These are phyloP conservation scores for Epizoanthus stellaris DNA, from an alignment of 92 coral and sea anemone genomes.

Conservation along the genomic window DNA sequence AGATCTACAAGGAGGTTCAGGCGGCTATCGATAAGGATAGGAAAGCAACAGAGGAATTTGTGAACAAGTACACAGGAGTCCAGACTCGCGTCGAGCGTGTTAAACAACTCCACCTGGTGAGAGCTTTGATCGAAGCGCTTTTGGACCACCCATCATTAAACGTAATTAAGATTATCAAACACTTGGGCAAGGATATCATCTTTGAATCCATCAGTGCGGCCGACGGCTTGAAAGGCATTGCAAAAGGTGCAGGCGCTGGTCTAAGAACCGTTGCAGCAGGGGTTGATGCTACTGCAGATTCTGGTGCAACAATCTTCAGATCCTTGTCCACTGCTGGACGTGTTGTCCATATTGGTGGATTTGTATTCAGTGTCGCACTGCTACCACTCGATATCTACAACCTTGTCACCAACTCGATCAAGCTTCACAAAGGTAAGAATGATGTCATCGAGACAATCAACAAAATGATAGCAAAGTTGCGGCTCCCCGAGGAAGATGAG, in stretches of 20 bases:
- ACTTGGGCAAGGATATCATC: neutral
- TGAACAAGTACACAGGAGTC: neutral
- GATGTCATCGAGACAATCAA: slow-evolving; percentile 23
- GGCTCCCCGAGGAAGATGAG: slow-evolving; percentile 2
- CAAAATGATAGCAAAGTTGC: neutral
- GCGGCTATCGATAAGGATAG: slow-evolving; percentile 47
- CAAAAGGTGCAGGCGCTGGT: neutral
- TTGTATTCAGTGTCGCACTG: neutral
- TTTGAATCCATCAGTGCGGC: neutral
- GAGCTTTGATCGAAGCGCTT: neutral
- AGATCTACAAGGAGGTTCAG: slow-evolving; percentile 51
- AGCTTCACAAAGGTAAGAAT: slow-evolving; percentile 17
- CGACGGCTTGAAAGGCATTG: neutral
- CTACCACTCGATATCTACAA: slow-evolving; percentile 25
- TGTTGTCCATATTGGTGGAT: slow-evolving; percentile 24
- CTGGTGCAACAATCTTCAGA: neutral
- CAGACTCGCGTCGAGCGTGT: neutral
- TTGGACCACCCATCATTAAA: neutral
- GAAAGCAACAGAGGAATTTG: neutral
- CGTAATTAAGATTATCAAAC: neutral
- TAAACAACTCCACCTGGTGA: neutral
- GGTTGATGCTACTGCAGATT: slow-evolving; percentile 11
- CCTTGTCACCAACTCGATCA: slow-evolving; percentile 19
- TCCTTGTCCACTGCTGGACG: slow-evolving; percentile 16
- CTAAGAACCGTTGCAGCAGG: neutral